Evolutionary conservation across 1,140 invertebrate genomes (phyloP).

Genomic region (Anadara kagoshimensis): DNA sequence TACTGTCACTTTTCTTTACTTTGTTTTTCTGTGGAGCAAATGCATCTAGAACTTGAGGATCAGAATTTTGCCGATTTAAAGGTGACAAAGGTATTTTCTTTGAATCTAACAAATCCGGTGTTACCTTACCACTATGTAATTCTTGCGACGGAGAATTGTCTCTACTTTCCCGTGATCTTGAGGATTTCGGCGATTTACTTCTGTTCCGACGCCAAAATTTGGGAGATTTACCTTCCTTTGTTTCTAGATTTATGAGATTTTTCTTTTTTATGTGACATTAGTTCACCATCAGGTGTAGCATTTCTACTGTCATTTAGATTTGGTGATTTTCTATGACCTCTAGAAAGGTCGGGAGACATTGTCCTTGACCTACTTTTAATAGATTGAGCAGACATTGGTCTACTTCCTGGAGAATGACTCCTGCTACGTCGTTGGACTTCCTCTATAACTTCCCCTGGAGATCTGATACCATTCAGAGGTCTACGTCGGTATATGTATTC

Average conservation of each 20-base stretch:
- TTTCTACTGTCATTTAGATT: conserved; percentile 12
- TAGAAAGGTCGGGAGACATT: conserved; percentile 33
- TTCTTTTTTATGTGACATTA: conserved; percentile 1
- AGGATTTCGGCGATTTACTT: not conserved
- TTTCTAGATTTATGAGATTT: conserved; percentile 5
- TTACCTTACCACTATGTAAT: no score
- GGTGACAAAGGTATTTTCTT: conserved; percentile 5
- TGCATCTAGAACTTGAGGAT: conserved; percentile 14
- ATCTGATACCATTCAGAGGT: conserved; percentile 13
- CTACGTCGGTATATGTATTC: conserved; percentile 6
- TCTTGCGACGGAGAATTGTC: no score
- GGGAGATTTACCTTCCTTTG: not conserved
- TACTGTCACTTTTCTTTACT: conserved; percentile 46
- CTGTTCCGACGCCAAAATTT: not conserved
- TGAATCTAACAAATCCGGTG: no score
- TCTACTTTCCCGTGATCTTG: no score
- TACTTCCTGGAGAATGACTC: conserved; percentile 38
- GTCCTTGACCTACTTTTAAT: conserved; percentile 38
- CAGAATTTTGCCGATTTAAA: conserved; percentile 20
- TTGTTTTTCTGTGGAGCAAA: conserved; percentile 23
- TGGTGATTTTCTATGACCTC: not conserved
- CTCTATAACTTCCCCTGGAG: conserved; percentile 39
- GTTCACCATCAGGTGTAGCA: conserved; percentile 17
- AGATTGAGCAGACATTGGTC: conserved; percentile 39
- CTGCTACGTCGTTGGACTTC: conserved; percentile 32